Evolutionary conservation across 2,888 invertebrate genomes (phyloP), one percentile per base, ranked within the genome.

Genomic region (Athalia cordata): DNA sequence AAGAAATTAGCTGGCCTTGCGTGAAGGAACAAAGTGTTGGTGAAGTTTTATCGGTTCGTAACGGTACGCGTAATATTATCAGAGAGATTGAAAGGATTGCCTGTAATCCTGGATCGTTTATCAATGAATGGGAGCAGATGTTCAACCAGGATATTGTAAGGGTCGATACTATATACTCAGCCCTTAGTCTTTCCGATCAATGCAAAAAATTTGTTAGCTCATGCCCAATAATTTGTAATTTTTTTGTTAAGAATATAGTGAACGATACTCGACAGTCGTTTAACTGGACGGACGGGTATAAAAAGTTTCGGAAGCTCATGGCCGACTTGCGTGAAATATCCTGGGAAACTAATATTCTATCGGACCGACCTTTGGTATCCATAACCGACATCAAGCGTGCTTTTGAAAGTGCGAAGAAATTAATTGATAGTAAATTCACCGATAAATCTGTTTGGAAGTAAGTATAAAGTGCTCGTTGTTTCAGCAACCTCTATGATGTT

Each of bases 1-100:
- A 88, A 0, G 89, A 90, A 0, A 86, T 89, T 0, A 83, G 90
- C 0, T 93, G 93, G 93, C 93, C 93, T 0, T 93, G 93, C 80
- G 87, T 91, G 6, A 52, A 78, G 7, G 82, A 83, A 2, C 85
- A 86, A 57, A 91, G 92, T 77, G 72, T 92, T 8, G 88, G 91
- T 0, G 85, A 86, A 0, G 81, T 90, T 7, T 81, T 93, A 43
- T 83, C 88, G 9, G 83, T 87, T 0, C 84, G 87, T 49, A 81
- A 81, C n/a, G 87, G 86, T 9, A 89, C 85, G 0, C 87, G 85
- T n/a, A 85, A 85, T 3, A 91, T 92, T 0, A 84, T 93, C 6
- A 84, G 79, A 6, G 90, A 91, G 5, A 79, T 92, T 9, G 93
- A 93, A 82, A 90, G 87, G 0, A 82, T 92, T 9, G 81, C 92